Evolutionary conservation across 2,888 invertebrate species (phyloP), one percentile per base, ranked within the genome.

Genomic region (Cryptus armator): DNA sequence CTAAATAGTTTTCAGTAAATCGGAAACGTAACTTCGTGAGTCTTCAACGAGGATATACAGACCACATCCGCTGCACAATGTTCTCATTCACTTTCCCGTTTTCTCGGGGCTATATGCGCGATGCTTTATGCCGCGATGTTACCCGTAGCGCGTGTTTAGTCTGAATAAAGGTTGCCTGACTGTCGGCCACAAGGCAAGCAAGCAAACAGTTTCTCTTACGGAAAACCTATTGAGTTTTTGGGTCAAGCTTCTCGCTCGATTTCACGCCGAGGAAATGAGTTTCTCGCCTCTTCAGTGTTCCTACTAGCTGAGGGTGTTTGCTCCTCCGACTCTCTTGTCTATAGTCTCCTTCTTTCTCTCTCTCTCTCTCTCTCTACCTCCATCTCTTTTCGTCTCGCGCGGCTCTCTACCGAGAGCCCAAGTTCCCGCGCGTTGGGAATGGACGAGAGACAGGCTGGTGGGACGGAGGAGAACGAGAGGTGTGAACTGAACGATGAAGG

Each of bases 231-330:
- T 87, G 79, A 86, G 89, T 90, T 90, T 90, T 89, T 91, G 87
- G 88, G 87, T 87, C 89, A 86, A 86, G 81, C 86, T 77, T 75
- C 51, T 86, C 88, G 88, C 90, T 88, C 90, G 89, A 91, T 90
- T 90, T 89, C 89, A 88, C 90, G 83, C 87, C 87, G 87, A 89
- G 90, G 88, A 91, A 91, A 91, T 90, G 90, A 91, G 90, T 89
- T 91, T 87, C 90, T 88, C 88, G 82, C 86, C 84, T 83, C 86
- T 82, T 81, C 85, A 85, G 84, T 77, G 76, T 83, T 84, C 82
- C 64, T 37, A 74, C 80, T 72, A 70, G 72, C 81, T 75, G 71
- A 77, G 79, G 70, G 81, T 87, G 79, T 85, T 85, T 85, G 76
- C 85, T 72, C 48, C 81, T 68, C 37, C 76, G 86, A 53, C 86